Conservation (phyloP, 2,888 invertebrate genomes). For the Eristalis pertinax region DNA sequence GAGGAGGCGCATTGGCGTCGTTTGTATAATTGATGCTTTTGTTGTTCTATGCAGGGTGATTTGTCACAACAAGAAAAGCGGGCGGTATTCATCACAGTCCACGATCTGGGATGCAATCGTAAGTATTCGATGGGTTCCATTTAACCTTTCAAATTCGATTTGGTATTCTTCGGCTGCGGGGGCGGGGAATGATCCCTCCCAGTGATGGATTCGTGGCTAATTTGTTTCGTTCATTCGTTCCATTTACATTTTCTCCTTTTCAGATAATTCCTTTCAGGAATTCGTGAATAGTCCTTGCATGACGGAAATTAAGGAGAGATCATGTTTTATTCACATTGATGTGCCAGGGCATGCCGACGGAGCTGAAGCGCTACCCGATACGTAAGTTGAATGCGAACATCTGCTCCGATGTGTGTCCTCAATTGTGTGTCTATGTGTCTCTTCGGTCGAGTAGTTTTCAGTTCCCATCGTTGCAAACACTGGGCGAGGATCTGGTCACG, state of each 20-base stretch:
- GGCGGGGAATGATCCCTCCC: neutral
- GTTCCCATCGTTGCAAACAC: conserved; percentile 90
- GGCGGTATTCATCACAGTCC: conserved; percentile 93
- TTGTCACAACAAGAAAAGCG: conserved; percentile 89
- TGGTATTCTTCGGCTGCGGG: neutral
- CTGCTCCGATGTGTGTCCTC: neutral
- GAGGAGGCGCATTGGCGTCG: conserved; percentile 4
- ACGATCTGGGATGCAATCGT: conserved; percentile 93
- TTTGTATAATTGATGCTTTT: conserved; percentile 49
- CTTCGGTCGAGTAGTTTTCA: conserved; percentile 84
- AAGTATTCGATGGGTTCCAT: conserved; percentile 78
- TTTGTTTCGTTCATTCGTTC: neutral
- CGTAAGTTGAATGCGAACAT: conserved; percentile 82
- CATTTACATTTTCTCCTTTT: conserved; percentile 72
- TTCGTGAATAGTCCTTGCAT: conserved; percentile 92
- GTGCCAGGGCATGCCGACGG: conserved; percentile 93
- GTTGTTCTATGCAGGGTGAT: conserved; percentile 86
- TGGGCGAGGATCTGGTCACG: conserved; percentile 91
- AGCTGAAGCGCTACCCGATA: conserved; percentile 88
- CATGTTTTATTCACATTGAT: conserved; percentile 93
- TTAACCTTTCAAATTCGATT: neutral
- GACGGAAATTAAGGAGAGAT: conserved; percentile 91
- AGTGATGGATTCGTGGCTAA: neutral
- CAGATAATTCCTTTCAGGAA: conserved; percentile 91
- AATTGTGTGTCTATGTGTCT: neutral